These are phyloP conservation scores for Pemphredon lugubris DNA, from an alignment of 2,888 invertebrate genomes.

Conservation along the genomic window DNA sequence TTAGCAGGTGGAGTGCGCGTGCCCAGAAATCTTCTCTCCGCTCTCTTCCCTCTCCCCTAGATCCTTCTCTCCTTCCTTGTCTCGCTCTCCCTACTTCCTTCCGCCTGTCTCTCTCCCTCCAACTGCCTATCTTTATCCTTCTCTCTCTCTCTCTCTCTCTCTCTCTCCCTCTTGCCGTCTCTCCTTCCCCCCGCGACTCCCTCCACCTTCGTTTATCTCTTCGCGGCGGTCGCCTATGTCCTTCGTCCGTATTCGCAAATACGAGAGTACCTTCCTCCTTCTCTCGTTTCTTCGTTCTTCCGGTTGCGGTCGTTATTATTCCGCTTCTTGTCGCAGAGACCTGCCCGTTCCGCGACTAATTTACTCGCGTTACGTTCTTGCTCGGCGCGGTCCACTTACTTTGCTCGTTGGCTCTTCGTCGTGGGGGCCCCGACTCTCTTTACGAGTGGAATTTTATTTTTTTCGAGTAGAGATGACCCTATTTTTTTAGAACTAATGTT, in stretches of 20 bases:
- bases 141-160: constrained; percentile 36
- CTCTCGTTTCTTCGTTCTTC: constrained; percentile 70
- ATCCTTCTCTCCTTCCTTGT: constrained; percentile 46
- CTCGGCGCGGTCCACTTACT: constrained; percentile 22
- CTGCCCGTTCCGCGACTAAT: constrained; percentile 44
- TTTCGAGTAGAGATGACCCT: background rate
- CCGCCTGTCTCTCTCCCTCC: constrained; percentile 17
- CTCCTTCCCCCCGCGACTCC: constrained; percentile 15
- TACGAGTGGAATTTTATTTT: background rate
- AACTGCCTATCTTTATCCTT: constrained; percentile 15
- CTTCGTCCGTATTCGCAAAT: constrained; percentile 35
- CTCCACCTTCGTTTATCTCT: constrained; percentile 26
- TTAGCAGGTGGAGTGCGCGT: constrained; percentile 80
- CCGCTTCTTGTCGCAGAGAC: constrained; percentile 50
- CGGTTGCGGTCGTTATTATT: constrained; percentile 48
- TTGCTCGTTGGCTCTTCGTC: background rate
- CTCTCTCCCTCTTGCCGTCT: constrained; percentile 40
- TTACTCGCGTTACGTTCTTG: constrained; percentile 42
- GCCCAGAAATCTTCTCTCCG: constrained; percentile 74
- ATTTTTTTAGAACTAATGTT: too few species aligned
- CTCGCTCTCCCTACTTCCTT: constrained; percentile 29
- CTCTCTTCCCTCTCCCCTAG: constrained; percentile 33
- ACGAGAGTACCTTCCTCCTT: constrained; percentile 58
- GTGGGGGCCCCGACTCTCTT: too few species aligned
- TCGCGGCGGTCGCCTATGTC: constrained; percentile 29